Conservation (phyloP, 2,888 invertebrate genomes). For the Adelognathus sp. region DNA sequence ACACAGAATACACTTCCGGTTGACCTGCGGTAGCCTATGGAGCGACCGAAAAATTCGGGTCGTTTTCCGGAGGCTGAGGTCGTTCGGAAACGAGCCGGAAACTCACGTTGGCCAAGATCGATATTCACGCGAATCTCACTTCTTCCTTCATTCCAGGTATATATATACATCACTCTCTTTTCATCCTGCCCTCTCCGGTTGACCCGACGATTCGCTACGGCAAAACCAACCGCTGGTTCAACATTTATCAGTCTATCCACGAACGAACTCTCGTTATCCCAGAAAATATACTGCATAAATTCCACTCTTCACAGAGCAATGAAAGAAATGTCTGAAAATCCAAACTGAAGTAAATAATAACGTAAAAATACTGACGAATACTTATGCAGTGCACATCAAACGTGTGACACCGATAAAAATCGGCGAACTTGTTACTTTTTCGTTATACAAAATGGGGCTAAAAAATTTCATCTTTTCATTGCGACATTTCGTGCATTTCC, state of each 20-base stretch:
- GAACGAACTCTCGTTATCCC: background rate
- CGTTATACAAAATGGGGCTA: no score
- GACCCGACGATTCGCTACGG: conserved; percentile 16
- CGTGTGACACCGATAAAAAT: no score
- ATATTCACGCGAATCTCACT: conserved; percentile 54
- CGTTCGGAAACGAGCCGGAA: conserved; percentile 61
- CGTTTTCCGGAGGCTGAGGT: conserved; percentile 53
- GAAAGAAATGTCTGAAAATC: no score
- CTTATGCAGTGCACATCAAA: no score
- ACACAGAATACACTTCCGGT: conserved; percentile 65
- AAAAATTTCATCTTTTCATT: no score
- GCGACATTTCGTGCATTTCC: no score
- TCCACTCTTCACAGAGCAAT: no score
- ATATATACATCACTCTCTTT: background rate
- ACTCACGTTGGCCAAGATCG: conserved; percentile 52
- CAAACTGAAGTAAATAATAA: no score
- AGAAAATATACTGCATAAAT: background rate
- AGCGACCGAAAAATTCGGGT: conserved; percentile 65
- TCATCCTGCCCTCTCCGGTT: conserved; percentile 11
- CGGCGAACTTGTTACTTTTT: no score
- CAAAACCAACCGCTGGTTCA: background rate
- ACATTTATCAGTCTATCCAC: conserved; percentile 10
- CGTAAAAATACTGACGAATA: no score
- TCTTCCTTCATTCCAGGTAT: background rate
- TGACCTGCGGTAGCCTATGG: conserved; percentile 61